Conservation (phyloP, 2,797 vertebrate species). For the Chanos chanos region DNA sequence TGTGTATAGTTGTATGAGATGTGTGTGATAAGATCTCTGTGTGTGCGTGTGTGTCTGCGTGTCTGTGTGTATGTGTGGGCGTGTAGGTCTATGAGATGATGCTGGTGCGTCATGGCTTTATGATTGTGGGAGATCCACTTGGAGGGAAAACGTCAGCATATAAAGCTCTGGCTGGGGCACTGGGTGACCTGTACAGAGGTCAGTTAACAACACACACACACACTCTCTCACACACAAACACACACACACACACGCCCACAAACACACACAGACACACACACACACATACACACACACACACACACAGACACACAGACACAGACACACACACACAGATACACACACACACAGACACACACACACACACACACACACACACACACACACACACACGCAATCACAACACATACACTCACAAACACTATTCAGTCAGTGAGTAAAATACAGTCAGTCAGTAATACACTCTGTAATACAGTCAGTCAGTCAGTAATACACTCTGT, state of each 20-base stretch:
- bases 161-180: conserved; percentile 82
- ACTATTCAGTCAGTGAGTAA: too few species aligned
- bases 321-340: too few species aligned
- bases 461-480: too few species aligned
- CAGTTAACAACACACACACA: conserved; percentile 14
- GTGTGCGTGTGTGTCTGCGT: not conserved
- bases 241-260: too few species aligned
- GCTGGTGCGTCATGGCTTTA: conserved; percentile 91
- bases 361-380: too few species aligned
- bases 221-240: too few species aligned
- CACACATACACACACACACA: not conserved
- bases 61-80: conserved; percentile 23
- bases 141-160: conserved; percentile 89
- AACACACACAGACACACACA: too few species aligned
- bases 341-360: too few species aligned
- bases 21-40: not conserved
- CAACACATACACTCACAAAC: too few species aligned
- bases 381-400: too few species aligned
- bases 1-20: not conserved
- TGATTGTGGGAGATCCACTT: conserved; percentile 90
- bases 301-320: not conserved
- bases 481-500: too few species aligned
- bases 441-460: too few species aligned
- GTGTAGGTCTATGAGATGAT: conserved; percentile 93
- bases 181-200: conserved; percentile 79